phyloP scores from a whole-genome alignment of 2,888 invertebrate species.

The Graphium colonna region DNA sequence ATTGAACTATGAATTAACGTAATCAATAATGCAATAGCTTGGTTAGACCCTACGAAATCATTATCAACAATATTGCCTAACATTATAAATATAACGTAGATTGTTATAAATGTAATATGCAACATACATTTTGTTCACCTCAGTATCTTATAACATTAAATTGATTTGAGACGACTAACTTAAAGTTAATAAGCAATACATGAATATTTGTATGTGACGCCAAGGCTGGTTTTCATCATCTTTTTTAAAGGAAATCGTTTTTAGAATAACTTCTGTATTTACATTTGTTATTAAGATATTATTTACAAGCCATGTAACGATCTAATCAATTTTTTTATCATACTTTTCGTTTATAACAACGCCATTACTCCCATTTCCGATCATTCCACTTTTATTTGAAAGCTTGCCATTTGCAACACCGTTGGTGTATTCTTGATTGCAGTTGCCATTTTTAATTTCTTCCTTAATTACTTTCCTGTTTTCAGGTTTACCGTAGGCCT shows the following conservation, averaged over 20 bases:
- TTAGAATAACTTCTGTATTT: constrained; percentile 16
- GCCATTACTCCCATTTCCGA: constrained; percentile 21
- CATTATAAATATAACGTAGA: background rate
- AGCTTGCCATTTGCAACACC: constrained; percentile 34
- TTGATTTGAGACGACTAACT: background rate
- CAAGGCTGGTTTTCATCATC: background rate
- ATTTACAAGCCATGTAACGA: constrained; percentile 23
- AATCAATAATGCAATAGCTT: constrained; percentile 2
- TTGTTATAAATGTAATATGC: no score
- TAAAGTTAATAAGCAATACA: background rate
- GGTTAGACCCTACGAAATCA: background rate
- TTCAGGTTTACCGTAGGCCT: constrained; percentile 81
- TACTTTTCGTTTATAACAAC: constrained; percentile 15
- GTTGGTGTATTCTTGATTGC: constrained; percentile 35
- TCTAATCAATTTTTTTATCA: constrained; percentile 31
- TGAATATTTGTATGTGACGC: background rate
- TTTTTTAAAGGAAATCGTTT: background rate
- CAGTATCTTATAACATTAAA: background rate
- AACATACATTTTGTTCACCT: background rate
- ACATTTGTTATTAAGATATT: constrained; percentile 25
- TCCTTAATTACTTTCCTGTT: constrained; percentile 39
- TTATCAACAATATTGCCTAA: background rate
- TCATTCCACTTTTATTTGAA: constrained; percentile 23
- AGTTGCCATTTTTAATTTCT: constrained; percentile 29
- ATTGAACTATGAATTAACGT: constrained; percentile 5